These are phyloP conservation scores for Archips crataeganus DNA, from an alignment of 2,888 invertebrate species.

Conservation along the genomic window DNA sequence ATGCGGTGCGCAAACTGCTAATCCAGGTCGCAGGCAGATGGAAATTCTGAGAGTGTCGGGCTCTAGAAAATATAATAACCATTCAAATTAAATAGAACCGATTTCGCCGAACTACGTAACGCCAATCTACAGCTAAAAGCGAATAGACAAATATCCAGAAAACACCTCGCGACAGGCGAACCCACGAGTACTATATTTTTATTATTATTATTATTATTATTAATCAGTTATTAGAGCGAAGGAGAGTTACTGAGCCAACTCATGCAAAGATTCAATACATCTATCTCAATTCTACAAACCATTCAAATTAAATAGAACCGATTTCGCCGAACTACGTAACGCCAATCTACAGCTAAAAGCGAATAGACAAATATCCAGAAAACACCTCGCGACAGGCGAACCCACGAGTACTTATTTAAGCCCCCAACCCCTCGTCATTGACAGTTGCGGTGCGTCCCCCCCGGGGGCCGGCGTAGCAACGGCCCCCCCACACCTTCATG, in stretches of 20 bases:
- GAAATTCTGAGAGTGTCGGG: too few relatives aligned
- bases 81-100: not conserved
- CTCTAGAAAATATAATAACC: too few relatives aligned
- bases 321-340: not conserved
- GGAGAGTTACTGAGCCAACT: too few relatives aligned
- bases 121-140: not conserved
- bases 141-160: not conserved
- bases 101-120: not conserved
- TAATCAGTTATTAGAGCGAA: too few relatives aligned
- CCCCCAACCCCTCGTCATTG: not conserved
- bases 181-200: not conserved
- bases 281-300: not conserved
- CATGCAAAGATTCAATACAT: too few relatives aligned
- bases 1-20: too few relatives aligned
- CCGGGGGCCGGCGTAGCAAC: not conserved
- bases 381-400: slow-evolving; percentile 4
- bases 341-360: not conserved
- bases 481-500: not conserved
- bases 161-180: slow-evolving; percentile 4
- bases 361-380: not conserved
- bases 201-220: too few relatives aligned
- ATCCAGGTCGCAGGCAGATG: too few relatives aligned
- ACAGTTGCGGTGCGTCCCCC: not conserved
- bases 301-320: not conserved
- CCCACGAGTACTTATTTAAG: not conserved